Percentiles rank a stretch among this genome's conserved stretches.
Evolutionary conservation across 2,113 vertebrate species (phyloP).

Genomic region (Acinonyx jubatus): DNA sequence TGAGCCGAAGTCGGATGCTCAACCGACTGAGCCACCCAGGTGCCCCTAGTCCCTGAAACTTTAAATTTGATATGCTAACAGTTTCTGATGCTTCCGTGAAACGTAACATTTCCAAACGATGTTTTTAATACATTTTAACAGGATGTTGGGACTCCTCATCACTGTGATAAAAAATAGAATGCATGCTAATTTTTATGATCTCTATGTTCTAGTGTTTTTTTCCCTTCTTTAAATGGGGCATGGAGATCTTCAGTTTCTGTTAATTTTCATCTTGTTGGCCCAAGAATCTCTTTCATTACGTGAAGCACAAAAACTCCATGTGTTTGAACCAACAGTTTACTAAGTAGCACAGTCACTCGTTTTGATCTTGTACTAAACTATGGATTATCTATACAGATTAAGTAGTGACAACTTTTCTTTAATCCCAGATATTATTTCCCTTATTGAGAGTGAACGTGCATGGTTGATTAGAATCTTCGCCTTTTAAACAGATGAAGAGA

Average conservation of each 20-base stretch:
- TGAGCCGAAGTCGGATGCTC: no score
- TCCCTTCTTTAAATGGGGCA: neutral
- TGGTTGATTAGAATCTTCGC: neutral
- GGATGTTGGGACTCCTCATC: neutral
- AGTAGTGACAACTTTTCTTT: neutral
- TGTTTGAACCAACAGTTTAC: neutral
- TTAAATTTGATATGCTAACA: neutral
- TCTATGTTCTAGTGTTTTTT: neutral
- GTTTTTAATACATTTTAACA: neutral
- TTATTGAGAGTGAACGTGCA: neutral
- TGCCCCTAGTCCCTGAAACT: neutral
- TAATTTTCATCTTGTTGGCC: neutral
- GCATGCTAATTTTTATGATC: neutral
- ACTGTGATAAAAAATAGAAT: neutral
- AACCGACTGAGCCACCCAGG: no score
- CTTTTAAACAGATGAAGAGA: slow-evolving; percentile 23
- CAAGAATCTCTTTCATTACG: neutral
- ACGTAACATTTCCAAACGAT: neutral
- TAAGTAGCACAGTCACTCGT: neutral
- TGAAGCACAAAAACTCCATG: neutral
- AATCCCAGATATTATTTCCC: neutral
- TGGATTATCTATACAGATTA: neutral
- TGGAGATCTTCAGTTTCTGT: neutral
- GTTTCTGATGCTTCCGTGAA: neutral
- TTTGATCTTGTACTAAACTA: neutral